phyloP scores from a whole-genome alignment of 2,797 vertebrate genomes.

The Bryconaethiops microstoma region DNA sequence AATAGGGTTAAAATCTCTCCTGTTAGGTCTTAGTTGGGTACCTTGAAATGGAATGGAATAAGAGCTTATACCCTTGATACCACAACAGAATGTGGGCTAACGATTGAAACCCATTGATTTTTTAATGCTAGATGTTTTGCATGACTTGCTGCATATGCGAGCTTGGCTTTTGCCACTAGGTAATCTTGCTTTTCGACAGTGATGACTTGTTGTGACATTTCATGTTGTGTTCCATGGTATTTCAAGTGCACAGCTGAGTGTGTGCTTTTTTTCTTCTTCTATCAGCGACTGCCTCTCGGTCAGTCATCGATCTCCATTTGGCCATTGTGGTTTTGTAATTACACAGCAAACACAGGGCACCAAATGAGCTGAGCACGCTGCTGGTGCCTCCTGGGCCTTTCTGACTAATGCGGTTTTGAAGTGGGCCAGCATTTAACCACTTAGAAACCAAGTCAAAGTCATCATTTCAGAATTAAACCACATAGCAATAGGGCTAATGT shows the following conservation, averaged over 20 bases:
- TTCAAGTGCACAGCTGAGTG: conserved; percentile 47
- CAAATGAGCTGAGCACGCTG: conserved; percentile 53
- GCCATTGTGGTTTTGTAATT: conserved; percentile 57
- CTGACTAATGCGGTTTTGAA: conserved; percentile 50
- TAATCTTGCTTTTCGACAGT: conserved; percentile 46
- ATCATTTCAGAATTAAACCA: conserved; percentile 44
- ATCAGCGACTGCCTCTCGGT: conserved; percentile 35
- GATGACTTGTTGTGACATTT: conserved; percentile 50
- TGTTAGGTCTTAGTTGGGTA: too few species aligned
- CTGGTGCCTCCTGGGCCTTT: conserved; percentile 49
- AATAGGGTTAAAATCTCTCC: neutral
- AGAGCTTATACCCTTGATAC: neutral
- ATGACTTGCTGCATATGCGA: neutral
- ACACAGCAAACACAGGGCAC: conserved; percentile 49
- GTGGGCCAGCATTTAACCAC: conserved; percentile 41
- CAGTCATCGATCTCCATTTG: conserved; percentile 57
- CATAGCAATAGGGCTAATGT: conserved; percentile 28
- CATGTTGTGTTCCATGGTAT: conserved; percentile 39
- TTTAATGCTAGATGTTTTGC: neutral
- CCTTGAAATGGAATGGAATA: too few species aligned
- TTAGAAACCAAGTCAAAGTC: conserved; percentile 43
- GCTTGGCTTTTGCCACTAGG: conserved; percentile 37
- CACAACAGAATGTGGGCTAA: neutral
- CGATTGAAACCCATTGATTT: neutral
- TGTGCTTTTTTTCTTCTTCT: conserved; percentile 17